phyloP scores from a whole-genome alignment of 2,113 vertebrate genomes.

The Oncorhynchus nerka region DNA sequence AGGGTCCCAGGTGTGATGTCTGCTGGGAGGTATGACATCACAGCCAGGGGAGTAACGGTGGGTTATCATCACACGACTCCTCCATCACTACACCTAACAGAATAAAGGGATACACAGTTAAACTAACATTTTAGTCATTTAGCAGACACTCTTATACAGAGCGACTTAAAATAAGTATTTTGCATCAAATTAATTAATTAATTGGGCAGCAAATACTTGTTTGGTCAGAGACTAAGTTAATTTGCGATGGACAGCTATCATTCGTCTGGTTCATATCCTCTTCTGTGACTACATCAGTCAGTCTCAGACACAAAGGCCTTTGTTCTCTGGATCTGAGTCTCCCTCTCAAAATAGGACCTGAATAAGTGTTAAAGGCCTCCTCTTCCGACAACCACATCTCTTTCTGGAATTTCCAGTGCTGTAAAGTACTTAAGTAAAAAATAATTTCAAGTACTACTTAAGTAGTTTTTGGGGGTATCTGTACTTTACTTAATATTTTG shows the following conservation, averaged over 20 bases:
- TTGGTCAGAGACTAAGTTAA: constrained; percentile 26
- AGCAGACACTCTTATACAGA: too few species aligned
- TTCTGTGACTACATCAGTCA: constrained; percentile 22
- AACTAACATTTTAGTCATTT: not conserved
- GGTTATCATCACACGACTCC: not conserved
- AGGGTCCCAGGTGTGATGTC: not conserved
- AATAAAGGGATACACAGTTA: not conserved
- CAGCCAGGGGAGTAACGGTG: constrained; percentile 1
- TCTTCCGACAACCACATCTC: not conserved
- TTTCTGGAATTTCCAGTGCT: constrained; percentile 4
- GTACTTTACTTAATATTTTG: too few species aligned
- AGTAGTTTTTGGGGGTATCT: too few species aligned
- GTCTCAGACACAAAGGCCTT: constrained; percentile 17
- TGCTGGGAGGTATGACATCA: not conserved
- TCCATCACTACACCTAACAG: not conserved
- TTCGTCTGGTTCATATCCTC: constrained; percentile 56
- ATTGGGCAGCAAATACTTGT: constrained; percentile 20
- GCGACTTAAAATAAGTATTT: not conserved
- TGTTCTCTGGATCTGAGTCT: constrained; percentile 3
- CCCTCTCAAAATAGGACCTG: not conserved
- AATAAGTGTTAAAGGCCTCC: constrained; percentile 17
- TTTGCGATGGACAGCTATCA: constrained; percentile 8
- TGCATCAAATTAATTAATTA: constrained; percentile 24
- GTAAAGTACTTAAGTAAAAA: too few species aligned
- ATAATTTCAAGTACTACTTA: too few species aligned